Evolutionary conservation across 2,113 vertebrate genomes (phyloP), one percentile per base, ranked within the genome.

Genomic region (Ornithorhynchus anatinus): DNA sequence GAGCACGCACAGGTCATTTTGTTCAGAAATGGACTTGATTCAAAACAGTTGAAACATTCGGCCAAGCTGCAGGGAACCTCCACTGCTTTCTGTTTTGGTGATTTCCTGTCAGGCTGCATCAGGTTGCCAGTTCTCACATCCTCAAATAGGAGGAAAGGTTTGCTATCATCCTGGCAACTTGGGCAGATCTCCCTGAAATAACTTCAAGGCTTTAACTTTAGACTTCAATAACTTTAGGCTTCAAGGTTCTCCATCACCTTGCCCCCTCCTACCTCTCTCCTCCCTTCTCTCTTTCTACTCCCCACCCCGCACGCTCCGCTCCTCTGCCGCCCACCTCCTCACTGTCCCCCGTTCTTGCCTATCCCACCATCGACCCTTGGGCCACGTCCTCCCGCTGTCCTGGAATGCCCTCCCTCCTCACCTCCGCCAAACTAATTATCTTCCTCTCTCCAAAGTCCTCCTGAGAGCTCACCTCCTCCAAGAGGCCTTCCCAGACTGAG

Each of bases 1-100:
- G 16, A 16, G 64, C 67, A 74, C 43, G 68, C 75, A 74, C 71
- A 74, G 75, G 20, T 43, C 35, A 62, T 87, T 81, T 65, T 71
- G 61, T 79, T 79, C 74, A 72, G 76, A 84, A 79, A n/a, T 37
- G 53, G 27, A 13, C 53, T 43, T 52, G 50, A 78, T 31, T 19
- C 50, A 56, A 74, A 77, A 59, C 74, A 71, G 33, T 23, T 48
- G 17, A 59, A 59, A 32, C n/a, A 12, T 20, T 20, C 3, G 31
- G 57, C 5, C 58, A 43, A 42, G 59, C 63, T 37, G 25, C 16
- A 23, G 60, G 57, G 5, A 10, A 42, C 44, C 16, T 52, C 35
- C 9, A 2, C 35, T 10, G 53, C 58, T 50, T 51, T 16, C 53
- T 50, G 68, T 56, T 75, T 48, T 63, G 59, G 10, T 12, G 8